Evolutionary conservation across 2,113 vertebrate genomes (phyloP).

Genomic region (Cavia porcellus): DNA sequence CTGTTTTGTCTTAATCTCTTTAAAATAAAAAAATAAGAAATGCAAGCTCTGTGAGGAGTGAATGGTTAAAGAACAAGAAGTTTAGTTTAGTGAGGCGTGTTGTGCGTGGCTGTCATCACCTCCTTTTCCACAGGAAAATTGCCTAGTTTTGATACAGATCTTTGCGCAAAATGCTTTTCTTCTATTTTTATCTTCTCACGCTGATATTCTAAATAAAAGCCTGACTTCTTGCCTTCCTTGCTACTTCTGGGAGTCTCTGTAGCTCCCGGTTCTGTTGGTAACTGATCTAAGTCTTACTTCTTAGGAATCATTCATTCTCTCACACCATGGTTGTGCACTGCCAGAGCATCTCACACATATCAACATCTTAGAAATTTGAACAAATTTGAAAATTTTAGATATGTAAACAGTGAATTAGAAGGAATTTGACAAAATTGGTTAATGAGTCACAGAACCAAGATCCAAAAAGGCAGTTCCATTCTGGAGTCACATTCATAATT

Average conservation of each 20-base stretch:
- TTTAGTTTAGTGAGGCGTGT: background rate
- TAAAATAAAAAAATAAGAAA: background rate
- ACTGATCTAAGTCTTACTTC: background rate
- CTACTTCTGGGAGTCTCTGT: background rate
- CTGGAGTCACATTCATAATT: background rate
- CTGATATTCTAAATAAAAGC: background rate
- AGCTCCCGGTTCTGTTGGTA: background rate
- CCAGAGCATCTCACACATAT: background rate
- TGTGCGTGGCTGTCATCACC: background rate
- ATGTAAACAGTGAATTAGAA: background rate
- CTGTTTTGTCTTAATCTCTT: no score
- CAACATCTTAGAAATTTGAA: background rate
- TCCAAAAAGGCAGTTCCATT: background rate
- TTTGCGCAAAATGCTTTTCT: background rate
- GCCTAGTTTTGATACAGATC: background rate
- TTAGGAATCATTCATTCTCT: background rate
- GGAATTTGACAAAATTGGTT: background rate
- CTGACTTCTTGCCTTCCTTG: background rate
- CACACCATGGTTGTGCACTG: background rate
- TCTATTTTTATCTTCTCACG: background rate
- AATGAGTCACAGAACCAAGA: background rate
- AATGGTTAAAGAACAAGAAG: background rate
- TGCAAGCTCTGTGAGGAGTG: background rate
- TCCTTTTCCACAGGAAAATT: background rate
- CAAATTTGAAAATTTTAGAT: background rate